Evolutionary conservation across 2,888 invertebrate species (phyloP), one percentile per base, ranked within the genome.

Genomic region (Adelognathus sp.): DNA sequence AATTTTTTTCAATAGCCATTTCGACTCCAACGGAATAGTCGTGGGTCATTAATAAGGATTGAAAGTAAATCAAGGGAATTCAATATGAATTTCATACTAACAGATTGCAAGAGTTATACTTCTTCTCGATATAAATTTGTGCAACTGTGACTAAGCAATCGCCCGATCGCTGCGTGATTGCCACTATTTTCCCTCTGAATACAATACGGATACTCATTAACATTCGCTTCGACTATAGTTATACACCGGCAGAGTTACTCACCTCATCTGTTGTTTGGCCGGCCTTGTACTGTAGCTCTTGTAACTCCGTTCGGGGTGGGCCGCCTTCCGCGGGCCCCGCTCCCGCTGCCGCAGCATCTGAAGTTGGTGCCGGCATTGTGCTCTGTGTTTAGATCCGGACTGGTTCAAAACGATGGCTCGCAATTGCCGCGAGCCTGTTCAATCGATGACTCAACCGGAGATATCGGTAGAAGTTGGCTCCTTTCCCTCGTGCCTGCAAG

Each of bases 211-310:
- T n/a, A n/a, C n/a, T n/a, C n/a, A n/a, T n/a, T n/a, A n/a, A n/a
- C n/a, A n/a, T n/a, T n/a, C 11, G 3, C 9, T n/a, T 39, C 39
- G n/a, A n/a, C n/a, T 9, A 56, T 56, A 18, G 3, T 11, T 31
- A 31, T 11, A 5, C 39, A 9, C 9, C 11, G 39, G 27, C 52
- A 36, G 33, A 29, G 31, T 31, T 24, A 18, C 94, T 93, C 91
- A 97, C 97, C 92, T 97, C 98, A 96, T 98, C 98, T 88, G 97
- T 97, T 88, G 95, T 95, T 92, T 97, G 95, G 86, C 95, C 96
- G 83, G 97, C 93, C 91, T 95, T 95, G 91, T 97, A 93, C 92
- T 98, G 98, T 84, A 98, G 92, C 92, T 97, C 97, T 91, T 98
- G 97, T 88, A 97, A 94, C 92, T 98, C 98, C 86, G 97, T 96